Base-by-base conservation (phyloP, 2,888 invertebrate species). In the Matsumyia berberina region DNA sequence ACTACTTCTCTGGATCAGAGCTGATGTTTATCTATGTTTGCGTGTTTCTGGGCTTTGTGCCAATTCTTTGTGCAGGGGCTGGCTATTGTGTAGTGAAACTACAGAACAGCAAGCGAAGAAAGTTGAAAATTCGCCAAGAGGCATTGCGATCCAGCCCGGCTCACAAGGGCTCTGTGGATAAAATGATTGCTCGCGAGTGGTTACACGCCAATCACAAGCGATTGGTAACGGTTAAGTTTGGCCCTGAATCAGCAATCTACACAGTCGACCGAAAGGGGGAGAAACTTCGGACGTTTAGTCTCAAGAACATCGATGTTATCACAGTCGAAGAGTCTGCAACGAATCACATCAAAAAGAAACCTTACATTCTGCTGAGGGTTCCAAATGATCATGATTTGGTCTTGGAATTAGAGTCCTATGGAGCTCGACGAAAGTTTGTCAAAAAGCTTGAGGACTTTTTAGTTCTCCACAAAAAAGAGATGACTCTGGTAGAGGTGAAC, bases 11-110 rank as follows among this genome's bases (percentile, higher is more conserved):
- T 94, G 99, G 98, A 19, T 99, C 98, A 88, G 99, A 99, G 91
- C 93, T 99, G 76, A 96, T 97, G n/a, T 99, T 97, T 93, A 98
- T 99, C 89, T 98, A 98, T 92, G 97, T 96, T 0, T 98, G 98
- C 90, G 94, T 98, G 9, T 96, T 97, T 87, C 93, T 99, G 46
- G 96, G 95, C 1, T 97, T 98, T 88, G 96, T 99, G 9, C 99
- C 99, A 5, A 96, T 99, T 70, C 92, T 98, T 0, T 97, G 97
- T 89, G 97, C 97, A 0, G 97, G 96, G 51, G 97, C 97, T 5
- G 98, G 96, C 0, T 98, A 98, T 90, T 96, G 97, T 51, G 96
- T 98, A 0, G 97, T 98, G 0, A 98, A 98, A 90, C 92, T 97
- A 31, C 97, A 98, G 91, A 98, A 98, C 89, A 95, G 96, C 82